Evolutionary conservation across 2,113 vertebrate species (phyloP).

Genomic region (Chionomys nivalis): DNA sequence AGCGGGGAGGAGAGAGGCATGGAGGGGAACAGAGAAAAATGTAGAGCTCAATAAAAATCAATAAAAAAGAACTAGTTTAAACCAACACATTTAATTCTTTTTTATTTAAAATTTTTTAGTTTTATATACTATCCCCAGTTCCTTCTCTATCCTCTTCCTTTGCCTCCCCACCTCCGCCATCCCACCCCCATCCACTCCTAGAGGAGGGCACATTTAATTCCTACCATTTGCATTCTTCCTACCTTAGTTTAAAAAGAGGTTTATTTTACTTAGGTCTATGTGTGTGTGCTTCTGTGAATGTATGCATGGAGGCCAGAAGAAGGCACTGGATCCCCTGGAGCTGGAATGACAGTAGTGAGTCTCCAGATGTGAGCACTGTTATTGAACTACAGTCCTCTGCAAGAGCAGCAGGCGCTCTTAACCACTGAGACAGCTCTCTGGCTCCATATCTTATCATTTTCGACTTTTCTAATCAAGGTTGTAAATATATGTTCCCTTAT

Average conservation of each 20-base stretch:
- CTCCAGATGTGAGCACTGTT: not conserved
- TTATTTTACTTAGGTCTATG: not conserved
- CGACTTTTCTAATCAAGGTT: not conserved
- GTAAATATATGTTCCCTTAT: not conserved
- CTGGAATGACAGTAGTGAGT: not conserved
- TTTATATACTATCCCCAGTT: too few relatives aligned
- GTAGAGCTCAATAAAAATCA: too few relatives aligned
- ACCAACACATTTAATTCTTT: not conserved
- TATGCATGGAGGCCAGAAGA: not conserved
- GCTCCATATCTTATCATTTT: not conserved
- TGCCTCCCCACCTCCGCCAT: too few relatives aligned
- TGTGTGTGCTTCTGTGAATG: not conserved
- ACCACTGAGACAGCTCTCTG: not conserved
- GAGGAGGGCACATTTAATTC: not conserved
- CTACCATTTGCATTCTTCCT: not conserved
- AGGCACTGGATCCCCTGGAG: not conserved
- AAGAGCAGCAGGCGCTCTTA: not conserved
- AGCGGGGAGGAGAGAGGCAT: too few relatives aligned
- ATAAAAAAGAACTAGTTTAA: not conserved
- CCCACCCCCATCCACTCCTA: too few relatives aligned
- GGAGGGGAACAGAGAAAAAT: too few relatives aligned
- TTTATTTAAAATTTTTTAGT: too few relatives aligned
- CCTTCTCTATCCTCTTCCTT: too few relatives aligned
- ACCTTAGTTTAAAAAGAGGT: not conserved
- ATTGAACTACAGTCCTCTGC: not conserved